Percentiles rank a stretch among this genome's conserved stretches.
Evolutionary conservation across 1,140 invertebrate genomes (phyloP).

Genomic region (Drosophila athabasca): DNA sequence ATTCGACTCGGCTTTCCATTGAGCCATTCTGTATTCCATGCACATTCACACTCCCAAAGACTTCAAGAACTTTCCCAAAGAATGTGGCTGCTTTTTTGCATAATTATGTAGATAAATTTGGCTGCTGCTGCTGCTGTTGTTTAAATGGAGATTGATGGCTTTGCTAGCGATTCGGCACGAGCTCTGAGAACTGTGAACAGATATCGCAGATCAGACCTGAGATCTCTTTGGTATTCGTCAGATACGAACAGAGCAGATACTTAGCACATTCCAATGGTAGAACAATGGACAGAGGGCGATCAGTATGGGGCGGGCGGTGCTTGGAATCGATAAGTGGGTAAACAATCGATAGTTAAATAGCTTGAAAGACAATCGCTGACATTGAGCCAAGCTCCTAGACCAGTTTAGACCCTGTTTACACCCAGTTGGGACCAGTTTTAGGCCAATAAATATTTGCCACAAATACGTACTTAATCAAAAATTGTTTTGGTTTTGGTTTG

Average conservation of each 20-base stretch:
- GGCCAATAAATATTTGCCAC: background rate
- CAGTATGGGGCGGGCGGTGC: background rate
- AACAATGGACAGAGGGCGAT: background rate
- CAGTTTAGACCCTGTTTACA: constrained; percentile 18
- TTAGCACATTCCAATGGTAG: constrained; percentile 18
- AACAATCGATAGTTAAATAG: constrained; percentile 4
- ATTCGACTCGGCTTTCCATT: background rate
- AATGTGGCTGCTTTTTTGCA: constrained; percentile 26
- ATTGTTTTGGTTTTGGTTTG: background rate
- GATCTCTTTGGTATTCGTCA: constrained; percentile 14
- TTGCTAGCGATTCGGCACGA: too few species aligned
- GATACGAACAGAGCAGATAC: background rate
- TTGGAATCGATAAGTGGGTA: background rate
- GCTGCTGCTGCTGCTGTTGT: too few species aligned
- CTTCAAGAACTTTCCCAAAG: constrained; percentile 25
- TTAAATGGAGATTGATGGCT: too few species aligned
- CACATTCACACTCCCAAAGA: too few species aligned
- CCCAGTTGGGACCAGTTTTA: background rate
- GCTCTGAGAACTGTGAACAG: background rate
- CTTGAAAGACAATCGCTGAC: constrained; percentile 31
- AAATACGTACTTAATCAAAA: constrained; percentile 1
- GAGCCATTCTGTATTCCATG: too few species aligned
- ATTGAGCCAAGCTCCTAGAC: constrained; percentile 24
- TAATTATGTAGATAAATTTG: background rate
- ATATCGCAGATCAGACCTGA: constrained; percentile 20